Evolutionary conservation across 2,113 vertebrate species (phyloP), one percentile per base, ranked within the genome.

Genomic region (Pandion haliaetus): DNA sequence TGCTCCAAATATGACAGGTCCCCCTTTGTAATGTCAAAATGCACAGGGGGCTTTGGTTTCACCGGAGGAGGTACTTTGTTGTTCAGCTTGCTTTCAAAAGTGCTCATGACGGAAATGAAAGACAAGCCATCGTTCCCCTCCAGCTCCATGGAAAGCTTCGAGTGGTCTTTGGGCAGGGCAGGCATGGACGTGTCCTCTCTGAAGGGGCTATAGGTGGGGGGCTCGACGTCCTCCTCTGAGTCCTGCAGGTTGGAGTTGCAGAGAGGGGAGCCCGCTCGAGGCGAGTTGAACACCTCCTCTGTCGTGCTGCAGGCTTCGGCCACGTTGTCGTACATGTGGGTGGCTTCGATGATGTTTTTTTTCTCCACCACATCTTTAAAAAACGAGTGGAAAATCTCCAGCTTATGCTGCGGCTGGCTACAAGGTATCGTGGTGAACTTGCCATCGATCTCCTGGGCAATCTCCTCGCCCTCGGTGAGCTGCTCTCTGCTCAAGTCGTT

Each of bases 321-420:
- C 12, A 97, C 99, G 14, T 99, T 98, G 91, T 99, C 99, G 21
- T 99, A 99, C 99, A 99, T 99, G 89, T 99, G 99, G 1, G 99
- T 96, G 32, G 99, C 99, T 88, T 99, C 99, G 4, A 99, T 97
- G 21, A 99, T 98, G 76, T 97, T 99, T 93, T 98, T 99, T 89
- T 99, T 99, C 88, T 99, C 99, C 67, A 99, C 91, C 9, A 99
- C 99, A 2, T 99, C 99, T 67, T 99, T 99, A 59, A 99, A 98
- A 87, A 99, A 99, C 0, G 98, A 89, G 72, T 99, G 99, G 96
- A 99, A 99, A 67, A 98, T 96, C 57, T 99, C 99, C 82, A 99
- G 98, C 93, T 99, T 99, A 84, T 98, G 98, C 87, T 99, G 99
- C 2, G 98, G 97, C 2, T 99, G 99, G 20, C 99, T 98, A 77